Evolutionary conservation across 2,888 invertebrate species (phyloP).

Genomic region (Spicauda simplicius): DNA sequence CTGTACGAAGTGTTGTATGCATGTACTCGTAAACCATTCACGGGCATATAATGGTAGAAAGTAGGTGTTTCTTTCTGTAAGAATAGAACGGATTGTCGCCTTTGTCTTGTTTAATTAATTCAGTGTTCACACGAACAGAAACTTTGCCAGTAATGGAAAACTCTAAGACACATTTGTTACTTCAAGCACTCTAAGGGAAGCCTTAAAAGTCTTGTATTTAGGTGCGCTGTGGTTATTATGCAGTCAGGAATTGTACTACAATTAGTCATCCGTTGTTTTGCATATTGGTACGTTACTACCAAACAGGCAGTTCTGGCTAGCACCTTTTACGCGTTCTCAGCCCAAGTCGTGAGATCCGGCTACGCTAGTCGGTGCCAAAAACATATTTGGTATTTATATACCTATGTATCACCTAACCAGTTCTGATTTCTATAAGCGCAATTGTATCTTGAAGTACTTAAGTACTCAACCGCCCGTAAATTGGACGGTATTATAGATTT

Average conservation of each 20-base stretch:
- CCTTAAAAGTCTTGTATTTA: slow-evolving; percentile 38
- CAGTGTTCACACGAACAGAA: slow-evolving; percentile 57
- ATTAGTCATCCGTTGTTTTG: slow-evolving; percentile 42
- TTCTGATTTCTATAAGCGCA: not conserved
- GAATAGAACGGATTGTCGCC: slow-evolving; percentile 16
- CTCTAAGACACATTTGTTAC: slow-evolving; percentile 50
- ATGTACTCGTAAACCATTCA: slow-evolving; percentile 35
- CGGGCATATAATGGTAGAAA: slow-evolving; percentile 31
- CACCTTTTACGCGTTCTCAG: slow-evolving; percentile 20
- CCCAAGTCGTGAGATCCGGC: slow-evolving; percentile 33
- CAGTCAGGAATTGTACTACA: slow-evolving; percentile 38
- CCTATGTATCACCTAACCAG: not conserved
- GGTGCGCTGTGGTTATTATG: slow-evolving; percentile 20
- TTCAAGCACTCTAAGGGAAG: slow-evolving; percentile 36
- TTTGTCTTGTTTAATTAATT: slow-evolving; percentile 30
- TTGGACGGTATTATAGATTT: too few species aligned
- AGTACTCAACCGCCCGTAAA: not conserved
- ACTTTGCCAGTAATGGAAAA: slow-evolving; percentile 68
- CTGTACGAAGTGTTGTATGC: not conserved
- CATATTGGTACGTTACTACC: slow-evolving; percentile 26
- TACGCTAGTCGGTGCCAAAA: slow-evolving; percentile 6
- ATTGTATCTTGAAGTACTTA: not conserved
- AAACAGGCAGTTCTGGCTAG: slow-evolving; percentile 10
- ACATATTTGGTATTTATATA: slow-evolving; percentile 8
- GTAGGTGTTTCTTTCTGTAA: slow-evolving; percentile 10